Percentiles rank a stretch among this genome's conserved stretches.
phyloP scores from a whole-genome alignment of 1,140 invertebrate species.

The Cepaea nemoralis region DNA sequence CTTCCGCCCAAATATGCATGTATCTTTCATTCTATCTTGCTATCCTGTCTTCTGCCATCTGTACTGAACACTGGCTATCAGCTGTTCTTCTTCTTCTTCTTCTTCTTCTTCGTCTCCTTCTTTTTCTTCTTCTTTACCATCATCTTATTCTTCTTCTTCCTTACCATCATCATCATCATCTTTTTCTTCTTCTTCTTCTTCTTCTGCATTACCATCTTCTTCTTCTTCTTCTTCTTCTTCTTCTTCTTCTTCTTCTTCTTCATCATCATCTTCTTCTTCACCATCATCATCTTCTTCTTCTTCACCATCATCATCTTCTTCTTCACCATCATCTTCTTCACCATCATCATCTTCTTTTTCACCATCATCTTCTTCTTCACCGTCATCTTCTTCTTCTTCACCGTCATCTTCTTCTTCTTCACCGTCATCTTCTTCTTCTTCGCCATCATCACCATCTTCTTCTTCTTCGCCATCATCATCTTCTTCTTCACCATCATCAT shows the following conservation, averaged over 20 bases:
- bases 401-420: conserved; percentile 11
- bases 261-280: neutral
- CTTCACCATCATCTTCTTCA: conserved; percentile 17
- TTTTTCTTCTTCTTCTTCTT: neutral
- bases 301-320: neutral
- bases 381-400: conserved; percentile 8
- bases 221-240: neutral
- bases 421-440: neutral
- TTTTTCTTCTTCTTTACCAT: neutral
- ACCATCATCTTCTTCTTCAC: conserved; percentile 7
- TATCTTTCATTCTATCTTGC: too few relatives aligned
- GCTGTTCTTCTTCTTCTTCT: neutral
- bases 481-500: conserved; percentile 5
- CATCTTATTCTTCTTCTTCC: conserved; percentile 12
- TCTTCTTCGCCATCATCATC: conserved; percentile 13
- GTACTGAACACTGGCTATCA: too few relatives aligned
- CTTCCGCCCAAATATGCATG: too few relatives aligned
- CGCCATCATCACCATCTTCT: conserved; percentile 9
- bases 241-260: conserved; percentile 4
- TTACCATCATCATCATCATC: conserved; percentile 17
- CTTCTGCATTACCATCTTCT: conserved; percentile 3
- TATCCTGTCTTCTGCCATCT: too few relatives aligned
- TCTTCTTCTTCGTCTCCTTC: conserved; percentile 1
- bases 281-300: too few relatives aligned
- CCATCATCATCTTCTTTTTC: conserved; percentile 7